Base-by-base conservation (phyloP, 2,113 vertebrate genomes). In the Sminthopsis crassicaudata region DNA sequence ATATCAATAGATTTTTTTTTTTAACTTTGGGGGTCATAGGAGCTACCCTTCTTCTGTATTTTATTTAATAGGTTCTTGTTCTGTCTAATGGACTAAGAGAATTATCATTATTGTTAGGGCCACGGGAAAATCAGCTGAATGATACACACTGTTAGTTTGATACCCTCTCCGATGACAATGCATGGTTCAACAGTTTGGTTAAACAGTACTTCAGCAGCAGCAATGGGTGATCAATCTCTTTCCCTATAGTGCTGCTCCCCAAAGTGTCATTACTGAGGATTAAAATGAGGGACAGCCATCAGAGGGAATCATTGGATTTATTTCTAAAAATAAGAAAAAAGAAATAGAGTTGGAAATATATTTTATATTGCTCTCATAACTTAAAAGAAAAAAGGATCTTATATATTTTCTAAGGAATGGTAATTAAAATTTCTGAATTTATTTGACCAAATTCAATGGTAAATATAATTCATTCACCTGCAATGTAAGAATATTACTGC, bases 181-280 rank as follows among this genome's bases (percentile, higher is more conserved):
- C 96, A 98, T 98, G 98, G 98, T 98, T 98, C 98, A 98, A 95
- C 93, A 97, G 96, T 92, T 98, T 98, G 98, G 98, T 98, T 98
- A 98, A 98, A 98, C 96, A 98, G 98, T 98, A 98, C 97, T 98
- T 98, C 98, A 98, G 96, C 97, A 97, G 95, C 96, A 97, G 96
- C 97, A 98, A 98, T 98, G 98, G 98, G 98, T 98, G 98, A 98
- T 98, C 98, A 98, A 98, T 98, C 97, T 98, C 97, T 94, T 98
- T 98, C 98, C 98, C 98, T 90, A 96, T 93, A 97, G 98, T 97
- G 98, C 96, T 98, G 97, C 95, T 99, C 98, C 98, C 98, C 6
- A 97, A 98, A 98, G 98, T 98, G 95, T 97, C 96, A 98, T 98
- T 98, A 98, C 93, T 97, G 93, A 98, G 95, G 96, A 98, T 98